phyloP scores from a whole-genome alignment of 2,113 vertebrate species.

The Ursus arctos region DNA sequence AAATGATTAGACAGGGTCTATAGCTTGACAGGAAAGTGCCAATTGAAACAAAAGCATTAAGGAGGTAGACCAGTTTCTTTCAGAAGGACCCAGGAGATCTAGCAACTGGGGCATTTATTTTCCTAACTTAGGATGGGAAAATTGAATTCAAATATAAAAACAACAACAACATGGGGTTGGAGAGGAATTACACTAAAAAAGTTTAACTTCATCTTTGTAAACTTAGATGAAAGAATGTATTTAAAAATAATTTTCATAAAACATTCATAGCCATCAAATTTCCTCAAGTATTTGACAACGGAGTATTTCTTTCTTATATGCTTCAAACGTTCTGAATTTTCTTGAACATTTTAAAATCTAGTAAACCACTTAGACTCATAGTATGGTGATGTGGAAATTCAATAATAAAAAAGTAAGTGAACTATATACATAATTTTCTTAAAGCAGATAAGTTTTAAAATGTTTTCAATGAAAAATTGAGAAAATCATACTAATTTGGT shows the following conservation, averaged over 20 bases:
- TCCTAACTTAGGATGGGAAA: neutral
- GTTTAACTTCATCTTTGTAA: neutral
- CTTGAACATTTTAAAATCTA: neutral
- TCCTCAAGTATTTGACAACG: neutral
- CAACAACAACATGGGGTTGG: neutral
- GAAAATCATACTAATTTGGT: neutral
- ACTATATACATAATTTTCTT: neutral
- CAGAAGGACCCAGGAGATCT: neutral
- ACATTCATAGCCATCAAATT: neutral
- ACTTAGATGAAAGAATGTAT: neutral
- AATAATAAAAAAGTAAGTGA: neutral
- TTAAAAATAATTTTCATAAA: neutral
- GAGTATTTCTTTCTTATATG: neutral
- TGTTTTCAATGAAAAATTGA: neutral
- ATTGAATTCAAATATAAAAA: neutral
- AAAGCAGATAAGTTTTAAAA: neutral
- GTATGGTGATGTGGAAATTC: neutral
- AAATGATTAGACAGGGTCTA: neutral
- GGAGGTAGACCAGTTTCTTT: neutral
- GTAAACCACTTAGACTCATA: neutral
- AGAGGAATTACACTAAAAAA: neutral
- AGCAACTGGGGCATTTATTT: neutral
- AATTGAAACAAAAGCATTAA: neutral
- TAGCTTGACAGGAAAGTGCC: neutral
- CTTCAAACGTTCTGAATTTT: neutral